Evolutionary conservation across 2,113 vertebrate species (phyloP), one percentile per base, ranked within the genome.

Genomic region (Indri indri): DNA sequence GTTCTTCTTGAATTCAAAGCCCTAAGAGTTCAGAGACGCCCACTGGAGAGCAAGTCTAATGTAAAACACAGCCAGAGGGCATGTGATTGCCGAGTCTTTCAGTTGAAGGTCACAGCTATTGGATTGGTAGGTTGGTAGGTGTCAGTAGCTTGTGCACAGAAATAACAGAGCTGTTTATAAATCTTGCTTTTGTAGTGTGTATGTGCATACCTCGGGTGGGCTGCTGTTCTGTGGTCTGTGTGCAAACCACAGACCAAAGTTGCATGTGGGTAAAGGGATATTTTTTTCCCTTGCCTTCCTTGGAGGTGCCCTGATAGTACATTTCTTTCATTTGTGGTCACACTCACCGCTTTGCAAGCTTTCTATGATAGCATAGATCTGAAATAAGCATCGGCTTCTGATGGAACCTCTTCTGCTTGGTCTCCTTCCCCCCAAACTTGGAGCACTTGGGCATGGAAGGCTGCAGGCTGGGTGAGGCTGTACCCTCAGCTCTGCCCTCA

Each of bases 291-390:
- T 90, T 8, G 7, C n/a, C 23, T 61, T 71, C 17, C 74, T 63
- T 68, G 68, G 65, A 86, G 61, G 32, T 52, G 50, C 13, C 80
- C 54, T 37, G 32, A 42, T n/a, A 87, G 90, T 9, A 34, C 42
- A 5, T 57, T 22, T 47, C 34, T 97, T 91, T 74, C 13, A 4
- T 88, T 79, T 83, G 23, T 82, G 80, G 54, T 88, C 80, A 81
- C 61, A 86, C 74, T 80, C 30, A 18, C 59, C 34, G 1, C 45
- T 79, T 65, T 7, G 37, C 34, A 77, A 73, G 59, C 25, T 85
- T 34, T 27, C 12, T 89, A 54, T 71, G 85, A 40, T 18, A 34
- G 52, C 45, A 8, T 18, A 66, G 77, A 32, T 85, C 37, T 16
- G 74, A 66, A 88, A 20, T 59, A 40, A 63, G 84, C 94, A 34